Base-by-base conservation (phyloP, 2,113 vertebrate species). In the Felis chaus region DNA sequence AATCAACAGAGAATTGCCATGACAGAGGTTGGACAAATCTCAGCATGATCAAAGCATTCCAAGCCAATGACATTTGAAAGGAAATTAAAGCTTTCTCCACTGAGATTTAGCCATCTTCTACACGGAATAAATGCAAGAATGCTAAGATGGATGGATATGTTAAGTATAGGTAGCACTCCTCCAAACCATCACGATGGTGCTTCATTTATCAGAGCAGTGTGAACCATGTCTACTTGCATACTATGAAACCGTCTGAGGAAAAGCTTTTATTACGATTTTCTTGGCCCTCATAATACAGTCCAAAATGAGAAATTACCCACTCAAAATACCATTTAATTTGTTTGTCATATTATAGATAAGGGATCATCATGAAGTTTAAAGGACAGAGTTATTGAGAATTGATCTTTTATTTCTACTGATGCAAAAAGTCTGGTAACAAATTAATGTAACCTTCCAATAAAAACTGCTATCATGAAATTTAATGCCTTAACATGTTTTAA, bases 21-120 rank as follows among this genome's bases (percentile, higher is more conserved):
- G 98, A 99, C 98, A 99, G 96, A 97, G 98, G 97, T 92, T 98
- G 98, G 98, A 98, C 98, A 98, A 98, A 99, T 98, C 98, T 98
- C 98, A 61, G 7, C 80, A 92, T 97, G 98, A 99, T 99, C 98
- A 99, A 99, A 99, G 99, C 95, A 97, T 97, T 98, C 96, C 79
- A 98, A 98, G 97, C 98, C 97, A 98, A 98, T 98, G 98, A 98
- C 98, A 98, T 99, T 98, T 98, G 97, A 98, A 98, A 98, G 95
- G 95, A 99, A 99, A 99, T 99, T 99, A 99, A 98, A 98, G 98
- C 98, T 96, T 98, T 96, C 95, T 97, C 97, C 96, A 98, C 96
- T 97, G 98, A 98, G 97, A 98, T 98, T 98, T 98, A 98, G 97
- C 97, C 95, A 98, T 97, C 96, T 97, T 97, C 98, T 98, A 98